Percentiles rank a stretch among this genome's conserved stretches.
These are phyloP conservation scores for Myripristis jacobus DNA, from an alignment of 2,797 vertebrate genomes.

Conservation along the genomic window DNA sequence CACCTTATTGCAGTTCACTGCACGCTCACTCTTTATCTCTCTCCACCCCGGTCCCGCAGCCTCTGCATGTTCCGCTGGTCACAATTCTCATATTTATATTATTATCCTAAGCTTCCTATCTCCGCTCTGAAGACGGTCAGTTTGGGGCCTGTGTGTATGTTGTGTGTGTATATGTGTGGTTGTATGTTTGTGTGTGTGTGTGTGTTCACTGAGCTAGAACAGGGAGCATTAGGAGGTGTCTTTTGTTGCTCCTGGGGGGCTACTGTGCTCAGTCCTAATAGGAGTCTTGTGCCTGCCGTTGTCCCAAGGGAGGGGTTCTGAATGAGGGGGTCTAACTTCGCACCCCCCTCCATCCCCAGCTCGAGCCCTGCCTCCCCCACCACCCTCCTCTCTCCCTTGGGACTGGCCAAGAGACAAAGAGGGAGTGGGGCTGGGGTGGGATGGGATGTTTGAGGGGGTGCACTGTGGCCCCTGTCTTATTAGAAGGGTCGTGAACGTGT, in stretches of 20 bases:
- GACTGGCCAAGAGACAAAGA: constrained; percentile 87
- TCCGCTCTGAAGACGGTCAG: constrained; percentile 54
- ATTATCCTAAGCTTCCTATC: constrained; percentile 45
- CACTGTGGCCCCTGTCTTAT: constrained; percentile 89
- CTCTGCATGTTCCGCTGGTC: background rate
- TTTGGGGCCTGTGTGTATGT: constrained; percentile 55
- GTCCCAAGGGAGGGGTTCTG: constrained; percentile 84
- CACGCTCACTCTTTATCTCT: constrained; percentile 63
- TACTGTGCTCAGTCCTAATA: constrained; percentile 84
- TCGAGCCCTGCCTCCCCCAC: constrained; percentile 80
- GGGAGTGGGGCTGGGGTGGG: constrained; percentile 82
- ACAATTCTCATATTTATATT: background rate
- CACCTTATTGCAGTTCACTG: constrained; percentile 81
- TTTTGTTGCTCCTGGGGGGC: constrained; percentile 86
- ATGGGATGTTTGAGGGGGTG: constrained; percentile 84
- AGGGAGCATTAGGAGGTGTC: constrained; percentile 84
- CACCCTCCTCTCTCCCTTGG: constrained; percentile 80
- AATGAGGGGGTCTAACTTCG: constrained; percentile 88
- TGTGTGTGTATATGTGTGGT: constrained; percentile 70
- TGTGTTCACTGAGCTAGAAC: constrained; percentile 79
- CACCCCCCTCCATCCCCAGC: constrained; percentile 74
- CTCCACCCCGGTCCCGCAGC: constrained; percentile 51
- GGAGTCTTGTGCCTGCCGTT: constrained; percentile 88
- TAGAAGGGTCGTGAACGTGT: constrained; percentile 91
- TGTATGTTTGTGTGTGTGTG: constrained; percentile 64